Conservation (phyloP, 2,113 vertebrate species). For the Colaptes auratus region DNA sequence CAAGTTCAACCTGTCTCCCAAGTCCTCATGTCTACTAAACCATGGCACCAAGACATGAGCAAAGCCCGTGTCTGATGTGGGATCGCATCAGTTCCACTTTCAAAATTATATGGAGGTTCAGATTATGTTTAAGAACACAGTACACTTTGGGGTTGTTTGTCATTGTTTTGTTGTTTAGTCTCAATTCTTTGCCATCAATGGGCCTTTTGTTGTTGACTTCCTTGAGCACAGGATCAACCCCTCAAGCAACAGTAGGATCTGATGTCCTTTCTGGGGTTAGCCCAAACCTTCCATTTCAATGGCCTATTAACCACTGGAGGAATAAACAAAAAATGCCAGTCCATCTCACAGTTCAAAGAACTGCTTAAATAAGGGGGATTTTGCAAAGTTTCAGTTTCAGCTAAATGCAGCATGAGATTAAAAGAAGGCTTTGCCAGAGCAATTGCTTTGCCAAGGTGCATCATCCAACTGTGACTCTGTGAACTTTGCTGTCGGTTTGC, state of each 20-base stretch:
- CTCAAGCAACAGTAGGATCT: not conserved
- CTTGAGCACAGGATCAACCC: not conserved
- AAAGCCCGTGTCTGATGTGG: not conserved
- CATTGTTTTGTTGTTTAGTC: not conserved
- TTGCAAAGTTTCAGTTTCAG: not conserved
- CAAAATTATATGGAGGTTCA: not conserved
- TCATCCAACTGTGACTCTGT: not conserved
- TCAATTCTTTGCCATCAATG: not conserved
- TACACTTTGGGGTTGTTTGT: not conserved
- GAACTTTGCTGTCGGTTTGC: conserved; percentile 30
- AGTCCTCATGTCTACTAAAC: no score
- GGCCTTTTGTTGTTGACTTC: not conserved
- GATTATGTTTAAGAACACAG: not conserved
- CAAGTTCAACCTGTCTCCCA: no score
- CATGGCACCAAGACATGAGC: no score
- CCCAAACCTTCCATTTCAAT: not conserved
- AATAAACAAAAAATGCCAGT: conserved; percentile 8
- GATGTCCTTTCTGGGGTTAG: not conserved
- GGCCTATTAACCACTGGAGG: conserved; percentile 10
- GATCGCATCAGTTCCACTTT: not conserved
- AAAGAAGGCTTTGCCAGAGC: not conserved
- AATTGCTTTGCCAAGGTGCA: not conserved
- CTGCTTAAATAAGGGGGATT: not conserved
- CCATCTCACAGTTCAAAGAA: not conserved
- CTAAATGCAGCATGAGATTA: conserved; percentile 27